phyloP scores from a whole-genome alignment of 64 coral and sea anemone species.

The Dendronephthya gigantea region DNA sequence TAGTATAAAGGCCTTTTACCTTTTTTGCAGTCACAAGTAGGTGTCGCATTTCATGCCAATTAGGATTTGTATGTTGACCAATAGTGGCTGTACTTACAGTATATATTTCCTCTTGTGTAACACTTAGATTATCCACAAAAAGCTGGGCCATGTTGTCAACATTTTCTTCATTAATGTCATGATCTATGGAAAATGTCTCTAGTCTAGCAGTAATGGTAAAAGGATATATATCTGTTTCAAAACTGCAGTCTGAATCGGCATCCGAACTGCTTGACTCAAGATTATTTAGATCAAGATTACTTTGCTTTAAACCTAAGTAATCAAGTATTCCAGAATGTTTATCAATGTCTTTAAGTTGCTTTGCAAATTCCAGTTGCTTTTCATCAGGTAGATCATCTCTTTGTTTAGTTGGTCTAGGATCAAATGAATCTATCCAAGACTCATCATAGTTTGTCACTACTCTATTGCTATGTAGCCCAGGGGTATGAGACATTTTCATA shows the following conservation, averaged over 20 bases:
- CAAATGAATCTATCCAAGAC: conserved; percentile 43
- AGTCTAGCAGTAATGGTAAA: conserved; percentile 22
- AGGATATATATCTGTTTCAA: conserved; percentile 7
- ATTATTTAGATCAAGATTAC: background rate
- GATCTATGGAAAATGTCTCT: conserved; percentile 13
- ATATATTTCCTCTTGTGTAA: conserved; percentile 29
- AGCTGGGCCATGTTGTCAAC: conserved; percentile 17
- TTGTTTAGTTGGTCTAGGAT: conserved; percentile 25
- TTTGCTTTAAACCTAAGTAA: background rate
- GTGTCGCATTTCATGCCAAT: conserved; percentile 5
- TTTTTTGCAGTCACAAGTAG: background rate
- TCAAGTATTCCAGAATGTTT: conserved; percentile 38
- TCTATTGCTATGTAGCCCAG: conserved; percentile 23
- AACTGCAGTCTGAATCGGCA: background rate
- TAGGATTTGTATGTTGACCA: conserved; percentile 36
- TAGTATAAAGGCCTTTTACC: conserved; percentile 12
- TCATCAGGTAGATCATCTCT: conserved; percentile 21
- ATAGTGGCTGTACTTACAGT: conserved; percentile 32
- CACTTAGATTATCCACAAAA: conserved; percentile 21
- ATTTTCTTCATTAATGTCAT: conserved; percentile 31
- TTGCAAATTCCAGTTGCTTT: conserved; percentile 31
- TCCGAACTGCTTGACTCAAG: conserved; percentile 11
- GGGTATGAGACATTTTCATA: conserved; percentile 35
- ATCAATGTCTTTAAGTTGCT: conserved; percentile 34
- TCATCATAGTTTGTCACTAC: conserved; percentile 38